Evolutionary conservation across 2,113 vertebrate species (phyloP).

Genomic region (Porphyrio hochstetteri): DNA sequence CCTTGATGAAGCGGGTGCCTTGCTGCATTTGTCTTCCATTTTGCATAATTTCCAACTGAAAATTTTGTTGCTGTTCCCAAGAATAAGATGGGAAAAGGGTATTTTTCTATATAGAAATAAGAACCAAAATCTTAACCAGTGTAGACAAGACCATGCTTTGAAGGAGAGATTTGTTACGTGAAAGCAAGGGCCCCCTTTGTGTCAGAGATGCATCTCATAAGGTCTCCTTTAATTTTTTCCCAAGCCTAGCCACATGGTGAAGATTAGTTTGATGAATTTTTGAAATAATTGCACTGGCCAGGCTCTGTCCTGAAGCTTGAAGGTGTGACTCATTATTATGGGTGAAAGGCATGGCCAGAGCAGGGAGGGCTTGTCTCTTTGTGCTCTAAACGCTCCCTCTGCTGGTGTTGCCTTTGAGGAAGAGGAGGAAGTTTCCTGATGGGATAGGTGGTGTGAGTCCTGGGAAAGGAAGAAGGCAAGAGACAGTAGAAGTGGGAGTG

Average conservation of each 20-base stretch:
- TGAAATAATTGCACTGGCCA: not conserved
- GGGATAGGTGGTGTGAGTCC: not conserved
- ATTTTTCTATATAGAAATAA: not conserved
- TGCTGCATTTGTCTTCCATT: not conserved
- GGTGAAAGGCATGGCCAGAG: not conserved
- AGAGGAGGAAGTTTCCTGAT: not conserved
- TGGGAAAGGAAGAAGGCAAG: not conserved
- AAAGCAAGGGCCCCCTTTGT: fast-evolving
- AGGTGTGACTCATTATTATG: not conserved
- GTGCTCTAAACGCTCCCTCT: not conserved
- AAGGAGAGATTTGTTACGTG: not conserved
- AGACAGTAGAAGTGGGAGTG: not conserved
- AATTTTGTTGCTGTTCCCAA: not conserved
- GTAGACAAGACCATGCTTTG: not conserved
- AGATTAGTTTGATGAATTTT: not conserved
- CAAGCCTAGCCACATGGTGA: not conserved
- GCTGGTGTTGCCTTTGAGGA: not conserved
- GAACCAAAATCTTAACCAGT: not conserved
- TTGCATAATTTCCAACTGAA: not conserved
- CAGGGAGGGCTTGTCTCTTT: not conserved
- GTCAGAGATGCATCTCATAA: not conserved
- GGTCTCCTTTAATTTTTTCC: not conserved
- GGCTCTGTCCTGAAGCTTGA: not conserved
- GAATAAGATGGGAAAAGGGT: not conserved
- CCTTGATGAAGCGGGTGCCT: not conserved